phyloP scores from a whole-genome alignment of 2,888 invertebrate genomes.

The Zygogramma bicolorata region DNA sequence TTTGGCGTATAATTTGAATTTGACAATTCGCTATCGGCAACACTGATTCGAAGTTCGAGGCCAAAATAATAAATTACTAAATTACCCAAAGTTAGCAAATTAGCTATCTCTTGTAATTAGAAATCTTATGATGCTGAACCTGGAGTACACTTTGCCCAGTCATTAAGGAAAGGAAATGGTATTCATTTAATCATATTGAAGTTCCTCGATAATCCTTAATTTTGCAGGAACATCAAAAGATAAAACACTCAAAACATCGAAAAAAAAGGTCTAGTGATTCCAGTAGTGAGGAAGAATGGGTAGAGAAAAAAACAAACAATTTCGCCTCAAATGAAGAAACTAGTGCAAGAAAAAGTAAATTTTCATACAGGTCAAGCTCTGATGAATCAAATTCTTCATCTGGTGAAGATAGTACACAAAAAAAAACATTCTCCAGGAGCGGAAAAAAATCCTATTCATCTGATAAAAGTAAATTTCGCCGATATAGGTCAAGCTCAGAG shows the following conservation, averaged over 20 bases:
- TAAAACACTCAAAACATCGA: slow-evolving; percentile 63
- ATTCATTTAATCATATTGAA: too few species aligned
- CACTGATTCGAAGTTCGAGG: too few species aligned
- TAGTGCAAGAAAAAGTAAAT: slow-evolving; percentile 14
- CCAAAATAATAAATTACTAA: too few species aligned
- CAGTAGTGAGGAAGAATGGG: slow-evolving; percentile 71
- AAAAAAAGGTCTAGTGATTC: slow-evolving; percentile 37
- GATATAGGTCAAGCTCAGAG: neutral
- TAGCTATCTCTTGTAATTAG: too few species aligned
- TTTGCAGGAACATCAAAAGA: slow-evolving; percentile 61
- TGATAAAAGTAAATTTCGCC: neutral
- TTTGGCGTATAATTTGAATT: too few species aligned
- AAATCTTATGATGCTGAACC: too few species aligned
- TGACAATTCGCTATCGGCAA: too few species aligned
- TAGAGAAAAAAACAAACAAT: slow-evolving; percentile 67
- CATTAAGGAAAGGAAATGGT: too few species aligned
- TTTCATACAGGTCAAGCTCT: slow-evolving; percentile 25
- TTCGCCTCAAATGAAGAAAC: slow-evolving; percentile 22
- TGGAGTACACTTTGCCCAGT: too few species aligned
- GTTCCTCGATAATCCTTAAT: neutral
- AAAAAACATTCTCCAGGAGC: neutral
- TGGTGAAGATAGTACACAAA: neutral
- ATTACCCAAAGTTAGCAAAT: too few species aligned
- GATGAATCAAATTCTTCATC: slow-evolving; percentile 13
- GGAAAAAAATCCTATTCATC: neutral